Evolutionary conservation across 1,140 invertebrate genomes (phyloP).

Genomic region (Drosophila gunungcola): DNA sequence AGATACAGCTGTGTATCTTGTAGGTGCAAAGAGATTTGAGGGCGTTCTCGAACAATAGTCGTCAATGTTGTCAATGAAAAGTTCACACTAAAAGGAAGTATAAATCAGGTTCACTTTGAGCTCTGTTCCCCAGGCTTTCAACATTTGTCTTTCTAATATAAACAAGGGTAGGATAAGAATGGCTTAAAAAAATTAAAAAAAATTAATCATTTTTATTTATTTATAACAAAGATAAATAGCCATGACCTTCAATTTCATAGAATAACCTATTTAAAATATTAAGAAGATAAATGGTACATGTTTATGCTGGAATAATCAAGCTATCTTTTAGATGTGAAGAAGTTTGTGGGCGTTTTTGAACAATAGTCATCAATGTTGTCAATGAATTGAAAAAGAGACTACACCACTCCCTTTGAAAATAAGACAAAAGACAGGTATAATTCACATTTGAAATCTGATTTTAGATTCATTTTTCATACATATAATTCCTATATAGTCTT

Average conservation of each 20-base stretch:
- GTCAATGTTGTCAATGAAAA: conserved; percentile 34
- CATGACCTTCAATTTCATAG: conserved; percentile 1
- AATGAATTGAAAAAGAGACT: background rate
- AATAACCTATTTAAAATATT: background rate
- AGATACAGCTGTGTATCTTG: conserved; percentile 41
- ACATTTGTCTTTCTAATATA: background rate
- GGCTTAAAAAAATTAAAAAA: background rate
- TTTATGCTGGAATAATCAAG: conserved; percentile 20
- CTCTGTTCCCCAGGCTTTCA: conserved; percentile 13
- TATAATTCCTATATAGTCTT: no score
- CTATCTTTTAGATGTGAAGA: conserved; percentile 62
- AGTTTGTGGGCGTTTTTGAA: conserved; percentile 29
- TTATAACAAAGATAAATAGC: no score
- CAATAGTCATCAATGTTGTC: conserved; percentile 34
- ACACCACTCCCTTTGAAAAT: background rate
- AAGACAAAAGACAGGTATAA: background rate
- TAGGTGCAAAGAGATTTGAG: conserved; percentile 57
- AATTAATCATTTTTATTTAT: background rate
- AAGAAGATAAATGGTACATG: conserved; percentile 14
- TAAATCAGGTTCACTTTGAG: background rate
- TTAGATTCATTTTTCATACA: no score
- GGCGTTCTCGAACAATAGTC: conserved; percentile 39
- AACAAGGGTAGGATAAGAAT: background rate
- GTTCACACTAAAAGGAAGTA: conserved; percentile 6
- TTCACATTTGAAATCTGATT: no score